Evolutionary conservation across 2,113 vertebrate species (phyloP).

Genomic region (Grus americana): DNA sequence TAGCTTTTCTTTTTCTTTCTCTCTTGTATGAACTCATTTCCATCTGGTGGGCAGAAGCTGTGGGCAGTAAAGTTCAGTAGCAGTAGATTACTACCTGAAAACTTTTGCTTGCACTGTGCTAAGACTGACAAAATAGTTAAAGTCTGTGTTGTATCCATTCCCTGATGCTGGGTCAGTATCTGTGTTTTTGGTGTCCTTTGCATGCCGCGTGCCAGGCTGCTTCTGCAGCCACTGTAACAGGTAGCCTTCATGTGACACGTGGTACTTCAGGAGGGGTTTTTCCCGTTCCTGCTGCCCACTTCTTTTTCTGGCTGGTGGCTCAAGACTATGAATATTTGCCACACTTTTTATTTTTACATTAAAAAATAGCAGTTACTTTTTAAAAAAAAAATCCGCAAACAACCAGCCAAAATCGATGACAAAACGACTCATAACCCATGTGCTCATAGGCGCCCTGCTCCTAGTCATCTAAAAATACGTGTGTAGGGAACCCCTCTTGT

Average conservation of each 20-base stretch:
- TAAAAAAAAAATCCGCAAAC: neutral
- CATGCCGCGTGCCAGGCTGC: neutral
- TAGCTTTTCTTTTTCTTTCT: conserved; percentile 61
- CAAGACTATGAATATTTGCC: neutral
- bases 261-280: neutral
- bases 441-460: rapidly evolving
- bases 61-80: neutral
- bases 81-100: conserved; percentile 5
- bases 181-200: neutral
- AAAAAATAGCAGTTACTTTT: neutral
- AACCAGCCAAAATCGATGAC: rapidly evolving
- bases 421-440: neutral
- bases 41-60: neutral
- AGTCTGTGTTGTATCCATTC: neutral
- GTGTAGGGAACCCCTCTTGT: neutral
- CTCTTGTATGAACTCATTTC: neutral
- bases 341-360: neutral
- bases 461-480: neutral
- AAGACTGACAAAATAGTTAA: neutral
- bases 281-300: neutral
- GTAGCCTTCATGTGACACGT: neutral
- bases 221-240: neutral
- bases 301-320: neutral
- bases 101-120: neutral
- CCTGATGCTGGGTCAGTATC: neutral